These are phyloP conservation scores for Eurystomus glaucurus DNA, from an alignment of 2,797 vertebrate genomes.

Conservation along the genomic window DNA sequence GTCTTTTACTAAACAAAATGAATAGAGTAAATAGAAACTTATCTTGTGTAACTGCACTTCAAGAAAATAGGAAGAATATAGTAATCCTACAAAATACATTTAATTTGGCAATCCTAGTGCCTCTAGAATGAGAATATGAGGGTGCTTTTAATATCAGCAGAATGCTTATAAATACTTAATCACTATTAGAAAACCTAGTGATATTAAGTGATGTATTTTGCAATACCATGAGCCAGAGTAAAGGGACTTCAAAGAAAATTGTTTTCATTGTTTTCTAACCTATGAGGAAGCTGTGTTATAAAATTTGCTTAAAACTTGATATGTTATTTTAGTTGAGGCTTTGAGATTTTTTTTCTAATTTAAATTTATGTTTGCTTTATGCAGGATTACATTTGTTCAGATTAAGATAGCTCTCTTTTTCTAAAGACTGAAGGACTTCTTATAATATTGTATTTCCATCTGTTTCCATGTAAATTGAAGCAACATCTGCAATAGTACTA, in stretches of 20 bases:
- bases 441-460: neutral
- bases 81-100: neutral
- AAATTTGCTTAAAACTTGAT: neutral
- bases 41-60: neutral
- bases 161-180: neutral
- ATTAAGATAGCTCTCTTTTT: neutral
- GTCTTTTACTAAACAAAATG: neutral
- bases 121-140: neutral
- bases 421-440: neutral
- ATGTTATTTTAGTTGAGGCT: neutral
- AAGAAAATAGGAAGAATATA: neutral
- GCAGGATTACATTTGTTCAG: neutral
- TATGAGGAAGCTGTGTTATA: rapidly evolving
- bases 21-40: neutral
- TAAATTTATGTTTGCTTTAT: neutral
- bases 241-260: neutral
- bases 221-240: neutral
- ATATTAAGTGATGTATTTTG: neutral
- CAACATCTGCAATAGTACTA: neutral
- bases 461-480: neutral
- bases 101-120: neutral
- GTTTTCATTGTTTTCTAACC: neutral
- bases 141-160: neutral
- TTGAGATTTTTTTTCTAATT: neutral
- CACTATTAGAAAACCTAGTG: neutral